These are phyloP conservation scores for Mus spicilegus DNA, from an alignment of 2,113 vertebrate species.

Conservation along the genomic window DNA sequence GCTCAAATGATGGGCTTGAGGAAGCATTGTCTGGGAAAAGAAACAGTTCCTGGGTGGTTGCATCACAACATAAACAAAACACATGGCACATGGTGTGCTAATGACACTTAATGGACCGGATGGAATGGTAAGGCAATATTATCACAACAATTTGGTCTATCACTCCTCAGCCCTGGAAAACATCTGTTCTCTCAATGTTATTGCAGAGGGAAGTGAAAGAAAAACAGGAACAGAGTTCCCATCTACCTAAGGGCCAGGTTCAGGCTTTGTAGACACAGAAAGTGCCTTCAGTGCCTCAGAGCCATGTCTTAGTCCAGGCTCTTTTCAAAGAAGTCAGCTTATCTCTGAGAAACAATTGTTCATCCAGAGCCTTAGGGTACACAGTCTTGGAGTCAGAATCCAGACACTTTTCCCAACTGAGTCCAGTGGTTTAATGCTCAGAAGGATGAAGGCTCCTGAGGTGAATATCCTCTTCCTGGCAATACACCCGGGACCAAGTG, in stretches of 20 bases:
- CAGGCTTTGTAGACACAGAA: neutral
- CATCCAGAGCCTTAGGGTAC: neutral
- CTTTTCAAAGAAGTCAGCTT: conserved; percentile 14
- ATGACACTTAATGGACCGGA: conserved; percentile 76
- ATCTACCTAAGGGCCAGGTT: neutral
- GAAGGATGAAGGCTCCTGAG: conserved; percentile 7
- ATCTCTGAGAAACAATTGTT: neutral
- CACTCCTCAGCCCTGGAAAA: conserved; percentile 78
- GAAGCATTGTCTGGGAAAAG: neutral
- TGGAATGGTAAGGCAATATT: conserved; percentile 73
- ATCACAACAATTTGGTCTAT: conserved; percentile 76
- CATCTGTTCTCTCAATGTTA: conserved; percentile 77
- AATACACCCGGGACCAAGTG: conserved; percentile 34
- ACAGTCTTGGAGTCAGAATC: conserved; percentile 1
- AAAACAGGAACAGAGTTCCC: conserved; percentile 57
- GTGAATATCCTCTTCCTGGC: conserved; percentile 10
- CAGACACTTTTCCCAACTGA: neutral
- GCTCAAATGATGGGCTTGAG: conserved; percentile 41
- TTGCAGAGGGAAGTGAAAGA: conserved; percentile 62
- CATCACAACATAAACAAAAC: conserved; percentile 46
- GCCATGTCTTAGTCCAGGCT: neutral
- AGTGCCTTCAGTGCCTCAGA: neutral
- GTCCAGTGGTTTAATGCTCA: conserved; percentile 39
- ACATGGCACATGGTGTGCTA: conserved; percentile 59
- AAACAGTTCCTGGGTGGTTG: conserved; percentile 27